Percentiles rank a stretch among this genome's conserved stretches.
Conservation (phyloP, 37 sponge, comb jelly and placozoan genomes). For the Haliclona indistincta region DNA sequence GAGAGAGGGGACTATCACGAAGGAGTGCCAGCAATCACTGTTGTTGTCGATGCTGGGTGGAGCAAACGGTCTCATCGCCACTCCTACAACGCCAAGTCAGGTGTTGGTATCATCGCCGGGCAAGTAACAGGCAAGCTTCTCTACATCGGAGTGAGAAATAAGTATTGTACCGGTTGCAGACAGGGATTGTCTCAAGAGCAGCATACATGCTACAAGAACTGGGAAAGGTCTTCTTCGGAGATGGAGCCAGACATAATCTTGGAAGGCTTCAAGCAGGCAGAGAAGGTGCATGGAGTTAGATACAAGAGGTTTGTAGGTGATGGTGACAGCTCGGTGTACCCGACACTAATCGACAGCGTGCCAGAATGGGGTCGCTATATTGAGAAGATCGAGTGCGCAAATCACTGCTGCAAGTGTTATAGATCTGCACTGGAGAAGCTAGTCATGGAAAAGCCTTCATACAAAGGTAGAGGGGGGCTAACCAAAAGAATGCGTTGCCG, state of each 20-base stretch:
- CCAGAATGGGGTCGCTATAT: constrained; percentile 30
- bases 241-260: constrained; percentile 34
- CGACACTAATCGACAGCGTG: constrained; percentile 30
- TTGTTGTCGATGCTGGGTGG: constrained; percentile 6
- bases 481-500: constrained; percentile 21
- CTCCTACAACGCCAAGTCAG: constrained; percentile 13
- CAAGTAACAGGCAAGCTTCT: background rate
- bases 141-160: background rate
- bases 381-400: constrained; percentile 56
- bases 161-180: background rate
- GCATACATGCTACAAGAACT: constrained; percentile 13
- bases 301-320: constrained; percentile 35
- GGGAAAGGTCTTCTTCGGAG: background rate
- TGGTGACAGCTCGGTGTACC: constrained; percentile 44
- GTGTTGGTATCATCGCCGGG: constrained; percentile 1
- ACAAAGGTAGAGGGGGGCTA: constrained; percentile 33
- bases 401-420: constrained; percentile 53
- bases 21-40: constrained; percentile 5
- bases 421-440: constrained; percentile 43
- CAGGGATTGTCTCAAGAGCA: background rate
- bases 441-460: constrained; percentile 39
- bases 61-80: background rate
- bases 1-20: background rate
- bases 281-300: constrained; percentile 40
- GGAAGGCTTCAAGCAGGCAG: constrained; percentile 43